Conservation (phyloP, 2,113 vertebrate genomes). For the sheep (Ovis aries) region ARS-UI_Ramb_v3.0 NC_056069.1:41164501-41165000, state of each 20-base stretch:
- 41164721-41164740: not conserved
- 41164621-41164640: not conserved
- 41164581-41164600: not conserved
- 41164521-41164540: not conserved
- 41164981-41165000: too few species aligned
- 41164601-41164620: not conserved
- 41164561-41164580: not conserved
- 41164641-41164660: not conserved
- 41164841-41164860: accelerated
- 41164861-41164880: not conserved
- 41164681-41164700: not conserved
- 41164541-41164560: not conserved
- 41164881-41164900: not conserved
- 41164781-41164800: not conserved
- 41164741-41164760: not conserved
- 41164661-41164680: not conserved
- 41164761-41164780: not conserved
- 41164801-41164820: not conserved
- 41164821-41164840: not conserved
- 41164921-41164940: not conserved
- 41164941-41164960: not conserved
- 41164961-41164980: too few species aligned
- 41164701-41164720: not conserved
- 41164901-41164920: not conserved
- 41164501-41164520: not conserved